Base-by-base conservation (phyloP, 2,113 vertebrate genomes). In the Ageneiosus marmoratus region DNA sequence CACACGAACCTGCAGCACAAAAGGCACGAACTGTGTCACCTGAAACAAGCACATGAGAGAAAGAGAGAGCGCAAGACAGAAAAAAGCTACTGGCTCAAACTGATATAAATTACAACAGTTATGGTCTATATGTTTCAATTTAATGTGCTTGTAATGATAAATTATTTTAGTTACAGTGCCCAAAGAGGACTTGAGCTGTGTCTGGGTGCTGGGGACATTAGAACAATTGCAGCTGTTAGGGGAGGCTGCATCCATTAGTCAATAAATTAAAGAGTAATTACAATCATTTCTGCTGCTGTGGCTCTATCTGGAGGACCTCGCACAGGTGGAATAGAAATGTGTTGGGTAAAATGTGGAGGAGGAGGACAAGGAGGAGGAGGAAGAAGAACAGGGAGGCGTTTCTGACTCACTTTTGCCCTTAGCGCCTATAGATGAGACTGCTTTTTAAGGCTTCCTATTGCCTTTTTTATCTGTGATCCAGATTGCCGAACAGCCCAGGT, bases 231-330 rank as follows among this genome's bases (percentile, higher is more conserved):
- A 91, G 92, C 93, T 93, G 93, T 95, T 92, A 93, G 92, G 91
- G 88, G 92, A 93, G 92, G 92, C 93, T 89, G 89, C 89, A 91
- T 91, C 93, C 94, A 94, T 94, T 94, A 94, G 93, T 95, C 94
- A 94, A 94, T 94, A 94, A 94, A 95, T 94, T 94, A 95, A 94
- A 94, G 93, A 94, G 92, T 95, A 94, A 95, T 95, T 95, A 94
- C 86, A 84, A 88, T 84, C 65, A 91, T 94, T 94, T 93, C 92
- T 94, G 93, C 93, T 93, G 94, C 92, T 94, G 93, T 93, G 91
- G 93, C 91, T 94, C 91, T 93, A 94, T 94, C 93, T 93, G 91
- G 89, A 92, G 91, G 87, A 89, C 90, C 91, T 90, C 91, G 58
- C 91, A 93, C 93, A 94, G 93, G 93, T 94, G 92, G 92, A 93